Evolutionary conservation across 1,140 invertebrate species (phyloP).

Genomic region (Stegodyphus mimosarum): DNA sequence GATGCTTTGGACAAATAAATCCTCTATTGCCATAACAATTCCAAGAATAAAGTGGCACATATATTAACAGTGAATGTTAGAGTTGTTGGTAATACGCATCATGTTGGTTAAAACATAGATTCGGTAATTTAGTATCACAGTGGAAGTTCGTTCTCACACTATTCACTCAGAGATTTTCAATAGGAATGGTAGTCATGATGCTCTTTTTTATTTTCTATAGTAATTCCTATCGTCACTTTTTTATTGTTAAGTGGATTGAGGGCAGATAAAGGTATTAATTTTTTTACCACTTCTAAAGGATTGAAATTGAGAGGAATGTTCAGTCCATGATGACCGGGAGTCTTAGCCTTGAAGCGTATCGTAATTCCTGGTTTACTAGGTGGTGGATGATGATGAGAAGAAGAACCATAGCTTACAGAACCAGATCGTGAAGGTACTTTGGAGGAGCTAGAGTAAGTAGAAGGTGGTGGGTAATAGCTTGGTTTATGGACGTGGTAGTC

Average conservation of each 20-base stretch:
- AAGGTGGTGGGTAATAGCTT: constrained; percentile 11
- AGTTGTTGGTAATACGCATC: too few species aligned
- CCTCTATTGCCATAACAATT: too few species aligned
- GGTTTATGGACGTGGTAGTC: constrained; percentile 30
- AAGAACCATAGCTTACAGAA: constrained; percentile 22
- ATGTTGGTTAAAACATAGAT: too few species aligned
- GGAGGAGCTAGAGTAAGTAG: constrained; percentile 13
- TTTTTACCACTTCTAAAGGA: constrained; percentile 47
- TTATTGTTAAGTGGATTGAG: constrained; percentile 52
- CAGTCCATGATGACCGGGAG: constrained; percentile 10
- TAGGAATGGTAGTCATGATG: constrained; percentile 29
- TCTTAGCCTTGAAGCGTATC: constrained; percentile 31
- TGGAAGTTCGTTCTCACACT: too few species aligned
- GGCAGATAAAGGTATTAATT: constrained; percentile 14
- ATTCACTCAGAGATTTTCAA: neutral
- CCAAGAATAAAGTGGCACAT: too few species aligned
- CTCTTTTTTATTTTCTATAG: constrained; percentile 50
- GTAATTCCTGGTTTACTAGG: constrained; percentile 37
- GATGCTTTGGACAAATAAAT: too few species aligned
- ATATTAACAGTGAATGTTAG: too few species aligned
- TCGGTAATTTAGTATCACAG: too few species aligned
- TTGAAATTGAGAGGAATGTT: constrained; percentile 41
- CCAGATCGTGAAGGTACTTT: constrained; percentile 40
- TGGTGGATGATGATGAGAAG: neutral
- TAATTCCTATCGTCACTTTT: constrained; percentile 54